Percentiles rank a stretch among this genome's conserved stretches.
phyloP scores from a whole-genome alignment of 2,888 invertebrate species.

The Brachynemurus nebulosus region DNA sequence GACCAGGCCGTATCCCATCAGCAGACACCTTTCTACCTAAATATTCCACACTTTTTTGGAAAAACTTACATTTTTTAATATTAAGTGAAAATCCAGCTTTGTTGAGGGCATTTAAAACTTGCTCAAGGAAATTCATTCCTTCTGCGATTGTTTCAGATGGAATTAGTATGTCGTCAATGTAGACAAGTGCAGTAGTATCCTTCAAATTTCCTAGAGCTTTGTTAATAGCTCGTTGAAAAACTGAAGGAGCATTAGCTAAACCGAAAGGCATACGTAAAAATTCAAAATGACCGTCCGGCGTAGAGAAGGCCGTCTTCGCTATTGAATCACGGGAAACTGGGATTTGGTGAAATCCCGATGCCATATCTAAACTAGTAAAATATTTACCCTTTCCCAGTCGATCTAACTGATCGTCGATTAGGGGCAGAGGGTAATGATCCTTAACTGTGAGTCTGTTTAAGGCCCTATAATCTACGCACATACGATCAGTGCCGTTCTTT shows the following conservation, averaged over 20 bases:
- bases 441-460: constrained; percentile 19
- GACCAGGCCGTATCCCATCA: constrained; percentile 21
- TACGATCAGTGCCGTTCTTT: constrained; percentile 16
- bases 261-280: constrained; percentile 19
- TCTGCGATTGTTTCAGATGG: constrained; percentile 11
- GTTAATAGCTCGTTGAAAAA: constrained; percentile 17
- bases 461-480: constrained; percentile 18
- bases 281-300: constrained; percentile 13
- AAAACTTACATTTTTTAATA: constrained; percentile 20
- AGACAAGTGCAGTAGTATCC: constrained; percentile 11
- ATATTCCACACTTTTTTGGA: constrained; percentile 22
- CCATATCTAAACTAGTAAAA: constrained; percentile 15
- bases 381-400: constrained; percentile 17
- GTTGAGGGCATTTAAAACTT: constrained; percentile 12
- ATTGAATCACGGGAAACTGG: too few relatives aligned
- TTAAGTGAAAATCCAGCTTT: constrained; percentile 16
- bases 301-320: background rate
- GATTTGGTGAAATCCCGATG: constrained; percentile 9
- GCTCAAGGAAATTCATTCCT: constrained; percentile 13
- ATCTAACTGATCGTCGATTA: constrained; percentile 18
- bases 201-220: constrained; percentile 16
- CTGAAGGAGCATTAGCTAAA: constrained; percentile 17
- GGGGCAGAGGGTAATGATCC: constrained; percentile 19
- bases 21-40: constrained; percentile 21
- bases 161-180: constrained; percentile 17